These are phyloP conservation scores for Mycalesis mineus DNA, from an alignment of 2,888 invertebrate species.

Conservation along the genomic window DNA sequence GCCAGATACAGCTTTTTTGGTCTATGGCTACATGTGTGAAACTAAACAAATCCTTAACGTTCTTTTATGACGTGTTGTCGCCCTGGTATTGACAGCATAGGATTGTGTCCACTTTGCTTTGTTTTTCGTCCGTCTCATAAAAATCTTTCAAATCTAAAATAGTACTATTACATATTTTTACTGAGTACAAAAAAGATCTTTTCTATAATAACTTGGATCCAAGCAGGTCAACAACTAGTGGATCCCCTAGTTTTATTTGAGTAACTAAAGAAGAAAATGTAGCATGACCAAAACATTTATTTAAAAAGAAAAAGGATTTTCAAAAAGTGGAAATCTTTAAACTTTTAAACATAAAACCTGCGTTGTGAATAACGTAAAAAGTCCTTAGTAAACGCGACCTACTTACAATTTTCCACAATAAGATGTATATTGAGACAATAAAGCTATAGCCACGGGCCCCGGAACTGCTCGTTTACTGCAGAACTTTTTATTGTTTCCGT, in stretches of 20 bases:
- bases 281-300: too few species aligned
- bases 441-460: conserved; percentile 9
- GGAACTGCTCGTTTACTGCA: conserved; percentile 34
- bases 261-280: too few species aligned
- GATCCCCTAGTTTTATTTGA: too few species aligned
- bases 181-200: too few species aligned
- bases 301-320: too few species aligned
- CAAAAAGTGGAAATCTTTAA: too few species aligned
- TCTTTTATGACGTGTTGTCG: conserved; percentile 29
- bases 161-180: too few species aligned
- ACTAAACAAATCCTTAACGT: conserved; percentile 35
- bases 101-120: conserved; percentile 9
- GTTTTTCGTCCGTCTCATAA: conserved; percentile 20
- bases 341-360: too few species aligned
- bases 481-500: conserved; percentile 70
- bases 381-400: neutral
- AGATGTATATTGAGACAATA: conserved; percentile 3
- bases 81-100: conserved; percentile 24
- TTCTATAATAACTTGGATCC: too few species aligned
- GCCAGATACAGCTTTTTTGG: too few species aligned
- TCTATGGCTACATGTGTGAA: too few species aligned
- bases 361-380: neutral
- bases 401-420: neutral
- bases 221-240: too few species aligned
- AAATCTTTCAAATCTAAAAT: neutral